phyloP scores from a whole-genome alignment of 2,888 invertebrate genomes.

The Syrista parreyssii region DNA sequence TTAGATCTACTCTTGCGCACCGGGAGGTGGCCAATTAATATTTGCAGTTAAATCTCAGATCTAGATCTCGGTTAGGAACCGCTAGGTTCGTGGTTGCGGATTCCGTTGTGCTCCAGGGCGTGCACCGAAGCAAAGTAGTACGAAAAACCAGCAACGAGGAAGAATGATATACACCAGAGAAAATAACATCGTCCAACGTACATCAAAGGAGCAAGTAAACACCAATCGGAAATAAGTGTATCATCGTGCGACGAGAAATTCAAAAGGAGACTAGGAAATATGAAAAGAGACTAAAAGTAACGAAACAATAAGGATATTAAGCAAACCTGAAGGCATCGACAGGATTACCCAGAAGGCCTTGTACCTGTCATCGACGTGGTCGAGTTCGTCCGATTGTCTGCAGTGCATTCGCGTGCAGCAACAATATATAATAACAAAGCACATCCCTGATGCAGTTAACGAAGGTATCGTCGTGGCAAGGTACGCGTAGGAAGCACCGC shows the following conservation, averaged over 20 bases:
- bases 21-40: conserved; percentile 45
- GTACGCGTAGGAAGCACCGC: background rate
- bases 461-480: background rate
- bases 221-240: too few species aligned
- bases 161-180: too few species aligned
- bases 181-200: too few species aligned
- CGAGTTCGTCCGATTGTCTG: conserved; percentile 41
- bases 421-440: conserved; percentile 1
- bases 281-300: too few species aligned
- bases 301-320: too few species aligned
- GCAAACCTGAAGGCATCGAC: too few species aligned
- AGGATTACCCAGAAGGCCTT: conserved; percentile 47
- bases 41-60: conserved; percentile 56
- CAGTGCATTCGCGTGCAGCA: background rate
- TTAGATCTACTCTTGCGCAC: conserved; percentile 12
- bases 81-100: conserved; percentile 50
- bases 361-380: conserved; percentile 58
- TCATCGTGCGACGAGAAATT: too few species aligned
- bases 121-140: background rate
- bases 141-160: too few species aligned
- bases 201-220: too few species aligned
- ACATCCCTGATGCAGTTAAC: background rate
- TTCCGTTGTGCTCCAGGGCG: conserved; percentile 40
- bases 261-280: too few species aligned
- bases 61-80: conserved; percentile 55